Percentiles rank a stretch among this genome's conserved stretches.
These are phyloP conservation scores for Ailurus styani DNA, from an alignment of 2,113 vertebrate genomes.

Conservation along the genomic window DNA sequence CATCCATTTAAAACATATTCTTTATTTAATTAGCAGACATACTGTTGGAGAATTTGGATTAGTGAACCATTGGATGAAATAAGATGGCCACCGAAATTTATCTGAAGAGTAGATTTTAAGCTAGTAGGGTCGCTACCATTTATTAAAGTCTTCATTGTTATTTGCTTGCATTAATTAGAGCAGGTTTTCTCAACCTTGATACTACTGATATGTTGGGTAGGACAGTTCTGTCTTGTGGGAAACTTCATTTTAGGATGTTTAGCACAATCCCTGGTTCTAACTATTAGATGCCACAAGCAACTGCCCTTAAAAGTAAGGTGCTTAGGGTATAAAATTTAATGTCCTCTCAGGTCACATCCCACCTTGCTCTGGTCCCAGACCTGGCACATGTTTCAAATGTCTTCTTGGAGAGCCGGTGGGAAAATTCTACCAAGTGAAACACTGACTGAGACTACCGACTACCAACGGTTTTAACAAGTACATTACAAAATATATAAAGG, in stretches of 20 bases:
- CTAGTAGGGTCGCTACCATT: background rate
- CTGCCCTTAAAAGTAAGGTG: background rate
- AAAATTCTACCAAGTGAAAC: background rate
- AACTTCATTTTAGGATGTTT: background rate
- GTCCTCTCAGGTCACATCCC: fast-evolving
- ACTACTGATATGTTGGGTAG: background rate
- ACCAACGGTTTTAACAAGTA: background rate
- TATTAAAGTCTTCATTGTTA: background rate
- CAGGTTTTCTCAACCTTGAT: background rate
- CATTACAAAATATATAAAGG: background rate
- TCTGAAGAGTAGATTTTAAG: background rate
- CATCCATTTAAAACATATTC: background rate
- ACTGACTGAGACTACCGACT: background rate
- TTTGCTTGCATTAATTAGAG: background rate
- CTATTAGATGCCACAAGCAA: background rate
- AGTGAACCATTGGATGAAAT: background rate
- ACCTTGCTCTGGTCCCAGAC: background rate
- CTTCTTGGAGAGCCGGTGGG: fast-evolving
- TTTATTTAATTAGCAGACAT: background rate
- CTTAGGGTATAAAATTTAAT: background rate
- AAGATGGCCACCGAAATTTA: background rate
- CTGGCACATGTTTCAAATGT: background rate
- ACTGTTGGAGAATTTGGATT: background rate
- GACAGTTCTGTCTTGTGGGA: background rate
- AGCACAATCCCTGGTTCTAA: background rate